Percentiles rank a stretch among this genome's conserved stretches.
Evolutionary conservation across 2,797 vertebrate species (phyloP).

Genomic region (Scolopax bukidnonensis): DNA sequence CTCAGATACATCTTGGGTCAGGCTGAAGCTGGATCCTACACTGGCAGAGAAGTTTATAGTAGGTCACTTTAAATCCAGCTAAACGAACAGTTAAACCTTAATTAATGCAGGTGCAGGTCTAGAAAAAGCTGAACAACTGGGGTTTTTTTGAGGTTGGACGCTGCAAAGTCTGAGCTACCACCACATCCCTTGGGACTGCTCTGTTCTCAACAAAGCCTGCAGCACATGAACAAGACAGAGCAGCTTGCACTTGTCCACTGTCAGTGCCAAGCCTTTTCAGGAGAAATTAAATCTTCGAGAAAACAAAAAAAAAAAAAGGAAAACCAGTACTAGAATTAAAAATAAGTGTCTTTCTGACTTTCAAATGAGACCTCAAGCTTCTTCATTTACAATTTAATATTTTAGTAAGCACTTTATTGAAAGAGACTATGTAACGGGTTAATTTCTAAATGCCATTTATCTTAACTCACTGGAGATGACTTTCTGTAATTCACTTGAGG

Average conservation of each 20-base stretch:
- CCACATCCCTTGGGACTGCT: not conserved
- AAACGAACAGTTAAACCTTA: not conserved
- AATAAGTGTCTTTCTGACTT: constrained; percentile 37
- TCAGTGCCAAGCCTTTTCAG: not conserved
- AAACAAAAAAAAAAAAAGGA: not conserved
- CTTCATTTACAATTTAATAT: constrained; percentile 58
- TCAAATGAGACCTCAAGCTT: constrained; percentile 40
- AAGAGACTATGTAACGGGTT: constrained; percentile 59
- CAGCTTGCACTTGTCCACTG: not conserved
- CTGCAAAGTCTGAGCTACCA: not conserved
- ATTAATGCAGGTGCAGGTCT: not conserved
- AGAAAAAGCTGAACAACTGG: not conserved
- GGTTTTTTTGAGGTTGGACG: not conserved
- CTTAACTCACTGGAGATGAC: constrained; percentile 63
- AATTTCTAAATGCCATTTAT: constrained; percentile 70
- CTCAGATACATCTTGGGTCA: not conserved
- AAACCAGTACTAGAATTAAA: constrained; percentile 7
- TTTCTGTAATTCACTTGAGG: constrained; percentile 62
- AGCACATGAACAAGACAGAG: not conserved
- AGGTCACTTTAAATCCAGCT: not conserved
- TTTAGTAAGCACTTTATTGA: constrained; percentile 52
- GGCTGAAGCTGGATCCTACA: not conserved
- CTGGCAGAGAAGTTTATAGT: not conserved
- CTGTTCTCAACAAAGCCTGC: not conserved
- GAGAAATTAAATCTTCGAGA: not conserved